Conservation (phyloP, 2,113 vertebrate species). For the Cnemophilus loriae region DNA sequence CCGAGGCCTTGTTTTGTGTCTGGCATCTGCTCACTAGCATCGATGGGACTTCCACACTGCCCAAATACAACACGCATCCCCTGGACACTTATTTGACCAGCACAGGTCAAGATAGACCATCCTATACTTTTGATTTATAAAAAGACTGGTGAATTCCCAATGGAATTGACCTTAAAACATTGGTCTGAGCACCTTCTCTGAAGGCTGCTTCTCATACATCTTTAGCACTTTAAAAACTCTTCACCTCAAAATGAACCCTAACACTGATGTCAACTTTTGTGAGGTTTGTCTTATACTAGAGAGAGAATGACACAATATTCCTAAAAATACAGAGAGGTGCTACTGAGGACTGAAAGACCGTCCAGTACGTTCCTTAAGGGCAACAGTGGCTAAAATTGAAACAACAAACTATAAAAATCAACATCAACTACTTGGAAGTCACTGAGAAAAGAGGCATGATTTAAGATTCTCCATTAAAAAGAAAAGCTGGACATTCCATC, state of each 20-base stretch:
- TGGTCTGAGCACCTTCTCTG: not conserved
- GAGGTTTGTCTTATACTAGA: not conserved
- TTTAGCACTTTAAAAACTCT: not conserved
- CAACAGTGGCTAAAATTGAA: not conserved
- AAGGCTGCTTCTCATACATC: not conserved
- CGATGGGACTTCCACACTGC: not conserved
- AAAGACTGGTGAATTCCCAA: not conserved
- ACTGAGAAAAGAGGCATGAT: not conserved
- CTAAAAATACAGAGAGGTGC: not conserved
- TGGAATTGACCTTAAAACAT: not conserved
- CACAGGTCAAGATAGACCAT: not conserved
- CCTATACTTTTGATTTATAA: not conserved
- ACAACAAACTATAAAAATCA: not conserved
- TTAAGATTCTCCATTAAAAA: not conserved
- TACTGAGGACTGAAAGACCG: not conserved
- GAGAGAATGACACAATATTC: not conserved
- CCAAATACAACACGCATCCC: accelerated
- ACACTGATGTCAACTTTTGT: not conserved
- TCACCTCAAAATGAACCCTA: not conserved
- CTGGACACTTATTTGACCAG: not conserved
- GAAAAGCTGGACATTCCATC: not conserved
- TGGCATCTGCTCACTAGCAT: not conserved
- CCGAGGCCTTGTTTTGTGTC: not conserved
- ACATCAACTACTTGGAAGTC: not conserved
- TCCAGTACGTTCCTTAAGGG: not conserved